Percentiles rank a stretch among this genome's conserved stretches.
These are phyloP conservation scores for Chaenogobius annularis DNA, from an alignment of 2,113 vertebrate genomes.

Conservation along the genomic window DNA sequence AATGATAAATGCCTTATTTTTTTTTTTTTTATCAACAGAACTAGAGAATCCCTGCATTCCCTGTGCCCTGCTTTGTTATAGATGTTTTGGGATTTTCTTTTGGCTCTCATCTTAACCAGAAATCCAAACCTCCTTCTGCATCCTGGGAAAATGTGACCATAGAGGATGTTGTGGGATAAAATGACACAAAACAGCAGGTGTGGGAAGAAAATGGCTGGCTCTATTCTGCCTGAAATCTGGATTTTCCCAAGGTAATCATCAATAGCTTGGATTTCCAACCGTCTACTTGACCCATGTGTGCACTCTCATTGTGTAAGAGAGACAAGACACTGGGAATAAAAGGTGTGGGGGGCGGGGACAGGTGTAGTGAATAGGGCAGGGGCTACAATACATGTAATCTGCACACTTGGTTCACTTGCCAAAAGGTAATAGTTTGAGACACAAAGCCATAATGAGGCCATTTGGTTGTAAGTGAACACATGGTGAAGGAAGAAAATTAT, in stretches of 20 bases:
- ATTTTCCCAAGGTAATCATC: constrained; percentile 64
- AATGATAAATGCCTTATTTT: too few relatives aligned
- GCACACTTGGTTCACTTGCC: constrained; percentile 6
- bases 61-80: too few relatives aligned
- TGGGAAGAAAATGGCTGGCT: constrained; percentile 53
- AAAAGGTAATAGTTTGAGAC: constrained; percentile 7
- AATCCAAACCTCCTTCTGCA: constrained; percentile 21
- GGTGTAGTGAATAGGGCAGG: not conserved
- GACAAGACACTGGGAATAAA: constrained; percentile 8
- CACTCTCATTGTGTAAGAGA: constrained; percentile 12
- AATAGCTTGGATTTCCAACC: constrained; percentile 63
- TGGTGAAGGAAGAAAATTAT: not conserved
- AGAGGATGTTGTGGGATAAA: constrained; percentile 48
- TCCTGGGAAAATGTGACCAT: constrained; percentile 38
- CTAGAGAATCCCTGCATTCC: too few relatives aligned
- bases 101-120: constrained; percentile 17
- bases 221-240: constrained; percentile 40
- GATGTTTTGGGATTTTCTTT: not conserved
- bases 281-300: constrained; percentile 36
- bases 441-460: not conserved
- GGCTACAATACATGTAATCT: not conserved
- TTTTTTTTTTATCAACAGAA: too few relatives aligned
- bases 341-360: not conserved
- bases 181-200: constrained; percentile 64
- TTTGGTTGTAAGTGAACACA: not conserved